These are phyloP conservation scores for Bubo blakistoni DNA, from an alignment of 2,113 vertebrate species.

Conservation along the genomic window DNA sequence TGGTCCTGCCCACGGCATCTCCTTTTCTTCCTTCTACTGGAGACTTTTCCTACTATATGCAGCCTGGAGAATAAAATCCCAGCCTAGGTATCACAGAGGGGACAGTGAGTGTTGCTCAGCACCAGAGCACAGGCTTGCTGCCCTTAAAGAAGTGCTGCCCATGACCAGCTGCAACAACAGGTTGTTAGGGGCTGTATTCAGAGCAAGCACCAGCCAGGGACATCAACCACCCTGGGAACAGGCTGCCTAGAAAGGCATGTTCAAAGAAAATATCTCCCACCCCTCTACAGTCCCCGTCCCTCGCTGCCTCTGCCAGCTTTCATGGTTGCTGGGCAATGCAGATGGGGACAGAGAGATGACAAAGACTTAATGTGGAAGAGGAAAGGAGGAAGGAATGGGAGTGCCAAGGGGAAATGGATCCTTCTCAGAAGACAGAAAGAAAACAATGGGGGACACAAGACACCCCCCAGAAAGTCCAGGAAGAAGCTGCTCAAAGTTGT, in stretches of 20 bases:
- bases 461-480: background rate
- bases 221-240: background rate
- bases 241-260: background rate
- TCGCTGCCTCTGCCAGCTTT: background rate
- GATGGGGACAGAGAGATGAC: background rate
- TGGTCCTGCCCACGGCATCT: background rate
- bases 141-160: background rate
- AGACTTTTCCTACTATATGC: background rate
- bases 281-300: background rate
- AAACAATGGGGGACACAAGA: background rate
- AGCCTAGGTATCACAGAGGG: background rate
- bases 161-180: background rate
- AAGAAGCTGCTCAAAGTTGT: background rate
- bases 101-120: background rate
- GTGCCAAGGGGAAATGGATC: background rate
- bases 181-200: background rate
- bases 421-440: background rate
- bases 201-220: background rate
- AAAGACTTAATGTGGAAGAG: background rate
- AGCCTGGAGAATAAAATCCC: background rate
- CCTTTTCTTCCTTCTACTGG: background rate
- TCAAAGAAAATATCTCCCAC: background rate
- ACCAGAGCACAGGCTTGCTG: background rate
- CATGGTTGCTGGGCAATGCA: background rate
- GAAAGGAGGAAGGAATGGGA: background rate